These are phyloP conservation scores for Porites australiensis DNA, from an alignment of 64 coral and sea anemone species.

Conservation along the genomic window DNA sequence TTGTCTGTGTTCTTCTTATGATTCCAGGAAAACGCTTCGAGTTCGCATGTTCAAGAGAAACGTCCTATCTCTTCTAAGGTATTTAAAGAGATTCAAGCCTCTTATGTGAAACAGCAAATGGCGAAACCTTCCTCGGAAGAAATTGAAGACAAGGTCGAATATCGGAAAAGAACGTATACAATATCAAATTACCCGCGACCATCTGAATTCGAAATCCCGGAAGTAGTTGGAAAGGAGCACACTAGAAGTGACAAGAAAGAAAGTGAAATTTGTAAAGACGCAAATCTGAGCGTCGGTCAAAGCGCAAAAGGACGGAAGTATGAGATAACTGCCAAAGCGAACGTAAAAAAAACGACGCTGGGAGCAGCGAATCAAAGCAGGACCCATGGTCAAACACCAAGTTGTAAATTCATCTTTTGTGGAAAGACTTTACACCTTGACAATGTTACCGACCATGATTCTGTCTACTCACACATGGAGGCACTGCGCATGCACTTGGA, in stretches of 20 bases:
- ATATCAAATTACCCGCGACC: neutral
- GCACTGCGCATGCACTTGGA: constrained; percentile 65
- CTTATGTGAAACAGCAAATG: neutral
- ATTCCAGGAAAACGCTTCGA: neutral
- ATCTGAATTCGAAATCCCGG: constrained; percentile 12
- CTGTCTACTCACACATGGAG: constrained; percentile 56
- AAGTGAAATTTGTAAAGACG: neutral
- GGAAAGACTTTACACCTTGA: constrained; percentile 66
- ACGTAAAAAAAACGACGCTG: neutral
- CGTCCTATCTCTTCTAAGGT: neutral
- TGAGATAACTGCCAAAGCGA: neutral
- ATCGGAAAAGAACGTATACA: constrained; percentile 26
- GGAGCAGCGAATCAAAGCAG: neutral
- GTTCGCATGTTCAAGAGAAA: neutral
- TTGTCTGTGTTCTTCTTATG: neutral
- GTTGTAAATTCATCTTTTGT: constrained; percentile 54
- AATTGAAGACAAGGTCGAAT: neutral
- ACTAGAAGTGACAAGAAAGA: neutral
- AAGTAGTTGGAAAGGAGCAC: neutral
- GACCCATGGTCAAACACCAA: neutral
- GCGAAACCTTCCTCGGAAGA: neutral
- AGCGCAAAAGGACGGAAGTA: neutral
- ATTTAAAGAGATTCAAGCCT: neutral
- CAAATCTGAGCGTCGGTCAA: neutral
- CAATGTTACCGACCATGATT: constrained; percentile 35